Evolutionary conservation across 2,888 invertebrate species (phyloP), one percentile per base, ranked within the genome.

Genomic region (Prosapia bicincta): DNA sequence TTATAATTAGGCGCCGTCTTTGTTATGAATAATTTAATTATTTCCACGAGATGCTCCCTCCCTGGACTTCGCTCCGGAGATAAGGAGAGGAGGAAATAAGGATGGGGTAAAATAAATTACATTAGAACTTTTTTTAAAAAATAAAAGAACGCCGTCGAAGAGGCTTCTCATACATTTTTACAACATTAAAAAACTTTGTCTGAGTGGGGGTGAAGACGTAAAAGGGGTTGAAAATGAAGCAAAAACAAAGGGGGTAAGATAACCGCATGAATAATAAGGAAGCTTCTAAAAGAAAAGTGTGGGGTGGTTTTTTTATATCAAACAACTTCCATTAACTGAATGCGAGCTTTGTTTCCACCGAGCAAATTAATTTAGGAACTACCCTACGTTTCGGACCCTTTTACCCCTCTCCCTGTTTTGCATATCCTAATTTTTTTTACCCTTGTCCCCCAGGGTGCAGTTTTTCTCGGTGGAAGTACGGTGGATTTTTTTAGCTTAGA

Each of bases 231-330:
- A 67, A 67, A 68, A 32, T 72, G 38, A 71, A 66, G 65, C 69
- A 69, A 72, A 69, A 28, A 76, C 54, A 76, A 76, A 43, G 54
- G 76, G 71, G 54, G 70, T 38, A 74, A 76, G 76, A 76, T 76
- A 76, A 76, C 76, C 76, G 69, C 76, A 76, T 76, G 76, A 76
- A 76, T 76, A 76, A 76, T 76, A 76, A 76, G 76, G 67, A 28
- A 71, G 54, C 71, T 75, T 71, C 75, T 70, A 66, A 30, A 54
- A 32, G 43, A 28, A 25, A 66, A 24, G 71, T 54, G 32, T 71
- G 30, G 43, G 54, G 30, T 28, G 68, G 66, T 15, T 28, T 32
- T 74, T 71, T 74, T 76, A 54, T 54, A 74, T 71, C 76, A 76
- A 74, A 76, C 73, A 68, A 74, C 74, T 76, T 76, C 76, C 76